These are phyloP conservation scores for Heterotilapia buettikoferi DNA, from an alignment of 2,113 vertebrate species.

Conservation along the genomic window DNA sequence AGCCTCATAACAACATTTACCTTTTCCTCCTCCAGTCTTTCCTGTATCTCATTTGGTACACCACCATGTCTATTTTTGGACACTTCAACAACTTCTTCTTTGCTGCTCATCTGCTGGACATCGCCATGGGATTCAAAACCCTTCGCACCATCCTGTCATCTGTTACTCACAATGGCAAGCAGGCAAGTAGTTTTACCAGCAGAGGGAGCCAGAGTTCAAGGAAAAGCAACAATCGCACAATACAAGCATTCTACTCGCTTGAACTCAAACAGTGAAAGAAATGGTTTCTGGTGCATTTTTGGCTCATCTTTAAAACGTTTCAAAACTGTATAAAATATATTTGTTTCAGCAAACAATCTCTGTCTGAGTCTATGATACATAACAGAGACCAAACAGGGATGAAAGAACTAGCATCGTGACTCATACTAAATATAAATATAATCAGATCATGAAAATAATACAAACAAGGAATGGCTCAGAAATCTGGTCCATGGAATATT, in stretches of 20 bases:
- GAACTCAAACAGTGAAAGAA: not conserved
- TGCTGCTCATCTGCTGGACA: slow-evolving; percentile 93
- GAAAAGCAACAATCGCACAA: not conserved
- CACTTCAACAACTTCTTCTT: slow-evolving; percentile 99
- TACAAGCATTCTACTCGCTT: not conserved
- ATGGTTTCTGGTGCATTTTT: not conserved
- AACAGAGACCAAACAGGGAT: not conserved
- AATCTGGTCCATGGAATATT: not conserved
- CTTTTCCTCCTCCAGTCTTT: slow-evolving; percentile 73
- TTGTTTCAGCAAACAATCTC: not conserved
- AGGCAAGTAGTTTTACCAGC: slow-evolving; percentile 72
- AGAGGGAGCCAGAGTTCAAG: slow-evolving; percentile 29
- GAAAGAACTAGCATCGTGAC: not conserved
- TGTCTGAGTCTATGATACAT: not conserved
- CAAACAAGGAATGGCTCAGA: not conserved
- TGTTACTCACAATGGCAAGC: slow-evolving; percentile 97
- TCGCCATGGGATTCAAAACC: slow-evolving; percentile 97
- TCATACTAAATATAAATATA: not conserved
- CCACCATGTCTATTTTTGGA: slow-evolving; percentile 91
- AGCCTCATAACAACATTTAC: not conserved
- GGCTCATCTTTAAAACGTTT: not conserved
- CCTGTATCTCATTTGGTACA: slow-evolving; percentile 96
- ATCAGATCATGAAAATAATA: not conserved
- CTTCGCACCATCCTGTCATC: slow-evolving; percentile 92
- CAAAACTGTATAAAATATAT: not conserved